Conservation (phyloP, 2,113 vertebrate species). For the Ranitomeya variabilis region DNA sequence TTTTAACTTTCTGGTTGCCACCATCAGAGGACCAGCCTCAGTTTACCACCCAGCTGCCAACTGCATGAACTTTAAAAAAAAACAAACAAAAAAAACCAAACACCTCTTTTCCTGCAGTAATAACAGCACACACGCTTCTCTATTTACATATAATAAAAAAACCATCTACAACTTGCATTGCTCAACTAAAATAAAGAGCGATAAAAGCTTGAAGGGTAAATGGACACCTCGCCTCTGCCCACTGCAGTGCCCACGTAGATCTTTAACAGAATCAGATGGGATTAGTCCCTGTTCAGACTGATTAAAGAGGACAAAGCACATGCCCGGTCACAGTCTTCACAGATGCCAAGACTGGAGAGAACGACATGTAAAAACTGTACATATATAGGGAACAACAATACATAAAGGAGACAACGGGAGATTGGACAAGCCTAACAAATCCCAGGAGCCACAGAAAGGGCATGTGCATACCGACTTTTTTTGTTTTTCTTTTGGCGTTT, state of each 20-base stretch:
- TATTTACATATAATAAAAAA: background rate
- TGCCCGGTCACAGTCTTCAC: background rate
- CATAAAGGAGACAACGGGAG: background rate
- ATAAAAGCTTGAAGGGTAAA: background rate
- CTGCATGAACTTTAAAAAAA: background rate
- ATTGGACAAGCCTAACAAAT: background rate
- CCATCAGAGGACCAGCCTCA: constrained; percentile 22
- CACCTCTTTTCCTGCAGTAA: background rate
- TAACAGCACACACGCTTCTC: background rate
- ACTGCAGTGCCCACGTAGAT: no score
- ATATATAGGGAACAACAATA: background rate
- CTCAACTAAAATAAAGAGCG: background rate
- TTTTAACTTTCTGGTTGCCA: background rate
- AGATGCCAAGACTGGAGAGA: background rate
- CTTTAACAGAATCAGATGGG: background rate
- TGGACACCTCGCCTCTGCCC: background rate
- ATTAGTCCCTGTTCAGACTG: background rate
- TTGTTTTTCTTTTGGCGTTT: no score
- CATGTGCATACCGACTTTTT: background rate
- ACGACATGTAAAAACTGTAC: background rate
- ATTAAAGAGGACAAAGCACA: background rate
- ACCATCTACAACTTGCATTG: background rate
- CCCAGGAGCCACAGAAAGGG: background rate
- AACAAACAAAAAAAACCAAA: no score
- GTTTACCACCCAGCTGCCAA: background rate